phyloP scores from a whole-genome alignment of 2,113 vertebrate genomes.

The Gambusia affinis region DNA sequence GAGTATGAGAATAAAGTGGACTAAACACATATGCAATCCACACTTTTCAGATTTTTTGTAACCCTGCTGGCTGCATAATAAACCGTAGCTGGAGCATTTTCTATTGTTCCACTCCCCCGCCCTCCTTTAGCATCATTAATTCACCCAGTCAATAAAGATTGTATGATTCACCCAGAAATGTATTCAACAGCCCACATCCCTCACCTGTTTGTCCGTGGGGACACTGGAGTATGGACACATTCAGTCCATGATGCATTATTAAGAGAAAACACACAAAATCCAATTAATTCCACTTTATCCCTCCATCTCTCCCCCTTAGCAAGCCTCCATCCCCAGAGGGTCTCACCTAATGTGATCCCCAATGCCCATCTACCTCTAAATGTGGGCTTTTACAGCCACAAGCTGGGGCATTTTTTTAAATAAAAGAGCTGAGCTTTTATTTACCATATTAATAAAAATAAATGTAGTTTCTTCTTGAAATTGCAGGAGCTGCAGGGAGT shows the following conservation, averaged over 20 bases:
- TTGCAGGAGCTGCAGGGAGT: not conserved
- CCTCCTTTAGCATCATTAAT: conserved; percentile 9
- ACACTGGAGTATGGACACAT: conserved; percentile 2
- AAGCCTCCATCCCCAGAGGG: conserved; percentile 26
- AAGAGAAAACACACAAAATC: conserved; percentile 46
- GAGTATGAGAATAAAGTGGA: not conserved
- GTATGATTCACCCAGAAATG: conserved; percentile 36
- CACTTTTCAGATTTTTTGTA: not conserved
- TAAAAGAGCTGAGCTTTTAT: conserved; percentile 25
- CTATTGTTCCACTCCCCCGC: conserved; percentile 3
- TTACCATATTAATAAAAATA: conserved; percentile 17
- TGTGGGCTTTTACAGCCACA: conserved; percentile 43
- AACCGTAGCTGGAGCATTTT: conserved; percentile 4
- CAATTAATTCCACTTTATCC: conserved; percentile 59
- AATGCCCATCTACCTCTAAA: conserved; percentile 43
- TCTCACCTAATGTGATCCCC: conserved; percentile 68
- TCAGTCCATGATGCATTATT: conserved; percentile 46
- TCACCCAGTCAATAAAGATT: conserved; percentile 45
- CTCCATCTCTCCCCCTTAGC: conserved; percentile 16
- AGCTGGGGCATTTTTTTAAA: conserved; percentile 40
- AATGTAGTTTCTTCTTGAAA: conserved; percentile 4
- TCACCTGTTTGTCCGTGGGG: conserved; percentile 20
- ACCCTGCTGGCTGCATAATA: not conserved
- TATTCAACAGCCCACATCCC: conserved; percentile 58
- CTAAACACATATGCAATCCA: not conserved